Conservation (phyloP, 1,140 invertebrate genomes). For the Cyclargus thomasi region DNA sequence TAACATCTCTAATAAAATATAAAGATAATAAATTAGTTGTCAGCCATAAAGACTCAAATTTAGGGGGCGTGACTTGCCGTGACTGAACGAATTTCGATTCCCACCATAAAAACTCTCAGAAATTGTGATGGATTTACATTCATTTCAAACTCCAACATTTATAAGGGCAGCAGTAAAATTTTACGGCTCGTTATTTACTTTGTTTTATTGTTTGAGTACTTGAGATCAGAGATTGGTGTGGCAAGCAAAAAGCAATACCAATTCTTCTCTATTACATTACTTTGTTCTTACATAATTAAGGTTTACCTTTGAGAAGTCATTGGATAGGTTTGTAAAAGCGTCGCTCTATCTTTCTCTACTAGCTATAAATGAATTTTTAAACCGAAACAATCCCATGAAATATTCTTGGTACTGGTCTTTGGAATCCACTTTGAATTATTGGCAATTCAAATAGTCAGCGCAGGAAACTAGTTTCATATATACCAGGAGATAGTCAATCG, state of each 20-base stretch:
- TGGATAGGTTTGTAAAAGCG: too few relatives aligned
- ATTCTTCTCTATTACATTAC: too few relatives aligned
- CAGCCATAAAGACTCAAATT: constrained; percentile 1
- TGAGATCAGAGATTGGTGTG: neutral
- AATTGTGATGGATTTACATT: constrained; percentile 4
- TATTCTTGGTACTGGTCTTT: too few relatives aligned
- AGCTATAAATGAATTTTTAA: too few relatives aligned
- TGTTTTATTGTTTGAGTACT: neutral
- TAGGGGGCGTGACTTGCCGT: constrained; percentile 2
- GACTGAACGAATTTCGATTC: constrained; percentile 15
- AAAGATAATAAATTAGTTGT: neutral
- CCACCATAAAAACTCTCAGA: constrained; percentile 11
- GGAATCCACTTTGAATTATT: constrained; percentile 7
- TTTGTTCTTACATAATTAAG: too few relatives aligned
- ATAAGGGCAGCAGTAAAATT: neutral
- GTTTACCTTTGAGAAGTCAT: too few relatives aligned
- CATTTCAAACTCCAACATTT: constrained; percentile 6
- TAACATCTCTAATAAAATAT: neutral
- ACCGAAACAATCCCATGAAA: too few relatives aligned
- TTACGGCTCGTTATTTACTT: constrained; percentile 2
- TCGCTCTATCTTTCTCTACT: too few relatives aligned
- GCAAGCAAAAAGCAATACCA: neutral
- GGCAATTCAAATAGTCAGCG: constrained; percentile 30
- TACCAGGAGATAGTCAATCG: constrained; percentile 59
- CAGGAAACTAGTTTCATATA: constrained; percentile 67